Evolutionary conservation across 2,888 invertebrate genomes (phyloP).

Genomic region (Blastobasis adustella): DNA sequence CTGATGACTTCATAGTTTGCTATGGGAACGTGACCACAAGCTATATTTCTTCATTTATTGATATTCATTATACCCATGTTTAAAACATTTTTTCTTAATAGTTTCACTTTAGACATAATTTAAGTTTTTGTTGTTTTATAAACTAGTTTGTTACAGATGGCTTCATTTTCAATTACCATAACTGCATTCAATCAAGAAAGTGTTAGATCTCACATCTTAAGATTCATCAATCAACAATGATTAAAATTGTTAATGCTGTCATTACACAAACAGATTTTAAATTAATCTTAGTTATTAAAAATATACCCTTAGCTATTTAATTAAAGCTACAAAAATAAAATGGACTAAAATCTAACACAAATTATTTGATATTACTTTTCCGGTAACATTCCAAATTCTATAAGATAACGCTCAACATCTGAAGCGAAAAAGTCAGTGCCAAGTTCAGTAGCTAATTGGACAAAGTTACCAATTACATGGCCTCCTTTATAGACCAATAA

Average conservation of each 20-base stretch:
- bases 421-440: constrained; percentile 92
- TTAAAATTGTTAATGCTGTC: too few species aligned
- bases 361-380: constrained; percentile 71
- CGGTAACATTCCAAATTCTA: constrained; percentile 87
- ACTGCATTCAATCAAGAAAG: background rate
- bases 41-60: too few species aligned
- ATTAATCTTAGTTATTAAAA: too few species aligned
- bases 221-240: background rate
- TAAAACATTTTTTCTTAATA: too few species aligned
- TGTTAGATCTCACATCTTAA: background rate
- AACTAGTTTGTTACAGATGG: background rate
- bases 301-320: too few species aligned
- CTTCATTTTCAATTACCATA: background rate
- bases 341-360: background rate
- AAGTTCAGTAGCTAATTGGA: constrained; percentile 88
- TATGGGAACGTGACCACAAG: too few species aligned
- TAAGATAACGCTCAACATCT: constrained; percentile 92
- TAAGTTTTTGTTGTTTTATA: background rate
- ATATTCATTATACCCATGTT: too few species aligned
- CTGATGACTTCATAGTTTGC: too few species aligned
- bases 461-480: constrained; percentile 93
- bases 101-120: background rate
- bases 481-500: constrained; percentile 92
- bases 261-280: too few species aligned
- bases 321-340: too few species aligned